Evolutionary conservation across 2,797 vertebrate genomes (phyloP).

Genomic region (Poecilia velifera): DNA sequence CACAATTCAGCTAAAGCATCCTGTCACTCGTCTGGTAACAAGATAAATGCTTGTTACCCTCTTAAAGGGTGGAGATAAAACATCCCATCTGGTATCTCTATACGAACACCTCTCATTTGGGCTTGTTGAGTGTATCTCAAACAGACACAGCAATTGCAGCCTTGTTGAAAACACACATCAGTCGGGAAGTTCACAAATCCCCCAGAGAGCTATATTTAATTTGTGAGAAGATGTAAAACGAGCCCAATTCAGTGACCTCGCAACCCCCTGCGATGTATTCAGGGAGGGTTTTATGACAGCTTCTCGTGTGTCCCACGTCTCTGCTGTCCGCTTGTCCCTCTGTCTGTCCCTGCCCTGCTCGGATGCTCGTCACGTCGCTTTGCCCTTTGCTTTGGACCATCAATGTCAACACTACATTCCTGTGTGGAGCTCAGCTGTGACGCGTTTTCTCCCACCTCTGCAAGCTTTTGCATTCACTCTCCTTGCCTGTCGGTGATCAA

Average conservation of each 20-base stretch:
- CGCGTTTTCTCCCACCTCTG: conserved; percentile 51
- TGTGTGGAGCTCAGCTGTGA: conserved; percentile 75
- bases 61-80: conserved; percentile 74
- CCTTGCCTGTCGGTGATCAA: conserved; percentile 58
- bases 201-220: conserved; percentile 60
- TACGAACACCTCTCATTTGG: conserved; percentile 70
- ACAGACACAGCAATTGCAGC: conserved; percentile 55
- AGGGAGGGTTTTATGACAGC: conserved; percentile 42
- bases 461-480: conserved; percentile 51
- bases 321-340: conserved; percentile 59
- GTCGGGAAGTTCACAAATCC: conserved; percentile 55
- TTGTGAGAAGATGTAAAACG: conserved; percentile 64
- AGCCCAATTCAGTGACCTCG: conserved; percentile 55
- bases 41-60: conserved; percentile 82
- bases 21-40: conserved; percentile 75
- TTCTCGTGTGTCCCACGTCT: conserved; percentile 49
- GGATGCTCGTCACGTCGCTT: conserved; percentile 79
- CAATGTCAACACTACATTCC: conserved; percentile 81
- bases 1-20: conserved; percentile 70
- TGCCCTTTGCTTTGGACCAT: conserved; percentile 83
- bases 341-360: conserved; percentile 50
- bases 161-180: conserved; percentile 49
- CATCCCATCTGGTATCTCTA: conserved; percentile 60
- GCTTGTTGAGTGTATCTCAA: conserved; percentile 43
- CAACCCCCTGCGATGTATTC: conserved; percentile 58